These are phyloP conservation scores for Macrobrachium rosenbergii DNA, from an alignment of 1,140 invertebrate genomes.

Conservation along the genomic window DNA sequence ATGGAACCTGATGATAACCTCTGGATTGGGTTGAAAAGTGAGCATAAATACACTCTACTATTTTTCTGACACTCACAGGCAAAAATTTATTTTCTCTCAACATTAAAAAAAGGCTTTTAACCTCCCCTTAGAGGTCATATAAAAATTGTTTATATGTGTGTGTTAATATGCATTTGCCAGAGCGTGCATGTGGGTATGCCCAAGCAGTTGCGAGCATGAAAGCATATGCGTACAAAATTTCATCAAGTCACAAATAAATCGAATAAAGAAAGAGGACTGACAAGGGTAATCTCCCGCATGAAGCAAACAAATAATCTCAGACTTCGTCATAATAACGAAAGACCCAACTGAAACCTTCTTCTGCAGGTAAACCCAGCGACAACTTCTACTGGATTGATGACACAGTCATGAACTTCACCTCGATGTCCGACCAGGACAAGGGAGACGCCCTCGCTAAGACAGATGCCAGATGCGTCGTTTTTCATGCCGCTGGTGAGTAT, in stretches of 20 bases:
- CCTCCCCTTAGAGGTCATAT: too few species aligned
- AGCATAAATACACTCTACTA: background rate
- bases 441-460: background rate
- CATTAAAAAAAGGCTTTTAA: too few species aligned
- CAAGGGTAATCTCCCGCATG: too few species aligned
- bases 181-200: background rate
- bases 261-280: too few species aligned
- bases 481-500: slow-evolving; percentile 14
- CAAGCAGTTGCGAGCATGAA: background rate
- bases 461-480: slow-evolving; percentile 19
- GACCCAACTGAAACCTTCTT: too few species aligned
- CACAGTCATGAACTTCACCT: slow-evolving; percentile 24
- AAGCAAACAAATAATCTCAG: too few species aligned
- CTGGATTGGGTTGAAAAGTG: slow-evolving; percentile 54
- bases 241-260: background rate
- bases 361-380: slow-evolving; percentile 3
- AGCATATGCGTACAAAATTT: background rate
- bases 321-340: too few species aligned
- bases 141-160: too few species aligned
- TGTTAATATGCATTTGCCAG: background rate
- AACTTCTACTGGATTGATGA: slow-evolving; percentile 39
- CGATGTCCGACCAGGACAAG: background rate
- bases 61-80: too few species aligned
- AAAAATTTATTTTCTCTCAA: too few species aligned
- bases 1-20: slow-evolving; percentile 19